phyloP scores from a whole-genome alignment of 2,888 invertebrate genomes.

The Macrosoma leucophasiata region DNA sequence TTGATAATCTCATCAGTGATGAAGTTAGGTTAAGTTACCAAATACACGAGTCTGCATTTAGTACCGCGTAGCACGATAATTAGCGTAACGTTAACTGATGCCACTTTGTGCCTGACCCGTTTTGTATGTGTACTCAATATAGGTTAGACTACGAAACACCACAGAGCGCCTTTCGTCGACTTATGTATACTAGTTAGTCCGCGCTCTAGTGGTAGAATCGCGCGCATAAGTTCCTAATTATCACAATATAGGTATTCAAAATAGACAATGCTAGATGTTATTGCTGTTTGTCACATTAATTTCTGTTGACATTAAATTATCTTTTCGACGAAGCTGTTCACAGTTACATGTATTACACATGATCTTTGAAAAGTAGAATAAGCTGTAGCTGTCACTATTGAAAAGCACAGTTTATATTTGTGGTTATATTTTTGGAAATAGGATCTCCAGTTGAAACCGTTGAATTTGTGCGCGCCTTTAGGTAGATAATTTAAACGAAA shows the following conservation, averaged over 20 bases:
- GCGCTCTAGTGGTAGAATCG: too few species aligned
- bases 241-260: too few species aligned
- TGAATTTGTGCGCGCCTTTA: constrained; percentile 39
- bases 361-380: too few species aligned
- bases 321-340: too few species aligned
- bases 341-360: too few species aligned
- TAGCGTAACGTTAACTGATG: constrained; percentile 38
- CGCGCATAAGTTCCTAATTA: constrained; percentile 25
- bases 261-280: too few species aligned
- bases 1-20: constrained; percentile 43
- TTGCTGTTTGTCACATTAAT: too few species aligned
- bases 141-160: constrained; percentile 38
- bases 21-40: constrained; percentile 57
- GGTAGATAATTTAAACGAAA: constrained; percentile 53
- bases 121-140: constrained; percentile 37
- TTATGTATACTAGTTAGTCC: constrained; percentile 26
- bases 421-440: too few species aligned
- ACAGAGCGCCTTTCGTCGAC: constrained; percentile 39
- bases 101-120: constrained; percentile 64
- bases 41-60: constrained; percentile 62
- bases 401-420: too few species aligned
- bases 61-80: constrained; percentile 43
- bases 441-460: constrained; percentile 18
- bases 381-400: too few species aligned
- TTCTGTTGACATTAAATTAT: too few species aligned